A percentile compares a stretch with the other conserved stretches of the same genome.
These are phyloP conservation scores for Drosophila algonquin DNA, from an alignment of 2,888 invertebrate species.

Conservation along the genomic window DNA sequence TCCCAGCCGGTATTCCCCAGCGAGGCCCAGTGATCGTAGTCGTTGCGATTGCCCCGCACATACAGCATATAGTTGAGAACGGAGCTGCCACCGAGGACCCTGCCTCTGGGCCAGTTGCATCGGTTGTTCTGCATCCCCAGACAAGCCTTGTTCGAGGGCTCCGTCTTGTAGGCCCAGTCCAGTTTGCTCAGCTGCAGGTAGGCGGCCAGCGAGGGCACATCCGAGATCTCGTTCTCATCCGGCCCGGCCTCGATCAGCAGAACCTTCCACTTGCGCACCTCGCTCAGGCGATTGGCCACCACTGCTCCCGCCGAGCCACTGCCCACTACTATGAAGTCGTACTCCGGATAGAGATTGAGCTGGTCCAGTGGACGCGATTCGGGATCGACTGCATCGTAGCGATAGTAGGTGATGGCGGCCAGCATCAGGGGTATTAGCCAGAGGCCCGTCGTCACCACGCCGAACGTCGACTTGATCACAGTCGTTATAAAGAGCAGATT, in stretches of 20 bases:
- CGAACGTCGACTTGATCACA: slow-evolving; percentile 89
- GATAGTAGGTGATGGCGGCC: slow-evolving; percentile 91
- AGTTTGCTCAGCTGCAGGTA: slow-evolving; percentile 93
- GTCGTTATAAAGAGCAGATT: slow-evolving; percentile 91
- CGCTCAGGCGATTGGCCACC: slow-evolving; percentile 91
- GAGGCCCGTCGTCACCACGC: slow-evolving; percentile 90
- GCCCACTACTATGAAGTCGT: slow-evolving; percentile 93
- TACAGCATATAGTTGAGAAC: slow-evolving; percentile 96
- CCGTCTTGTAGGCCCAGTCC: slow-evolving; percentile 96
- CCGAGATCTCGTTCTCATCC: slow-evolving; percentile 94
- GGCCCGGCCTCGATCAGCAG: slow-evolving; percentile 93
- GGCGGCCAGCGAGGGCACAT: slow-evolving; percentile 93
- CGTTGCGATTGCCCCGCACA: slow-evolving; percentile 91
- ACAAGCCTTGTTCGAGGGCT: slow-evolving; percentile 91
- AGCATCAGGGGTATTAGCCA: slow-evolving; percentile 93
- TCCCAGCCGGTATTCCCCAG: slow-evolving; percentile 95
- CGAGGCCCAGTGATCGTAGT: slow-evolving; percentile 95
- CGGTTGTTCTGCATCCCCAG: slow-evolving; percentile 91
- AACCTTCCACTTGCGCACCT: slow-evolving; percentile 90
- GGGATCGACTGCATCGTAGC: slow-evolving; percentile 92
- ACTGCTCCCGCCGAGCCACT: slow-evolving; percentile 96
- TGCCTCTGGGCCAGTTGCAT: slow-evolving; percentile 95
- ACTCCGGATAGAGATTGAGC: slow-evolving; percentile 88
- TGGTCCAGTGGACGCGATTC: slow-evolving; percentile 90
- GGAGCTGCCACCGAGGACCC: slow-evolving; percentile 94